A percentile compares a stretch with the other conserved stretches of the same genome.
Conservation (phyloP, 2,888 invertebrate genomes). For the Bimastos eiseni region DNA sequence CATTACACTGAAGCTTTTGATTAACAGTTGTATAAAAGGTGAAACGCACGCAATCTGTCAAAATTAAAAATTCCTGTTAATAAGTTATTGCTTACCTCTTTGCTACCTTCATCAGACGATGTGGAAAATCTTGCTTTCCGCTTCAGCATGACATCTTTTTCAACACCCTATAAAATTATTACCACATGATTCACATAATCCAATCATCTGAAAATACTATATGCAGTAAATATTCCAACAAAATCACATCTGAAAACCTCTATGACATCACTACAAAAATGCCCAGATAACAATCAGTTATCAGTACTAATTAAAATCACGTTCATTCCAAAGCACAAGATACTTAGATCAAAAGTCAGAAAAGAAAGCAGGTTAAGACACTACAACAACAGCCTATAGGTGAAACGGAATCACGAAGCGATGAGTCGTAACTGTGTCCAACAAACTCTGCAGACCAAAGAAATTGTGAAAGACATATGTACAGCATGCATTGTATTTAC, state of each 20-base stretch:
- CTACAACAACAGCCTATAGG: too few relatives aligned
- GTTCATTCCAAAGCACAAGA: too few relatives aligned
- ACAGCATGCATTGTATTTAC: too few relatives aligned
- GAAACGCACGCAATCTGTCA: neutral
- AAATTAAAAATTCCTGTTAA: neutral
- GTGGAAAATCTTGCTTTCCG: slow-evolving; percentile 22
- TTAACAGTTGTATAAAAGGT: neutral
- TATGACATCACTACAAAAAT: neutral
- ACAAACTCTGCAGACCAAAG: neutral
- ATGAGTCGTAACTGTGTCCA: too few relatives aligned
- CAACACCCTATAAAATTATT: neutral
- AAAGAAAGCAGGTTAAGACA: too few relatives aligned
- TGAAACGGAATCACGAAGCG: too few relatives aligned
- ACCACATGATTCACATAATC: neutral
- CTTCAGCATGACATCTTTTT: neutral
- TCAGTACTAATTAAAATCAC: too few relatives aligned
- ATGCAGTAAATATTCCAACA: neutral
- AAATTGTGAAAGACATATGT: neutral
- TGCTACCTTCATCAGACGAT: neutral
- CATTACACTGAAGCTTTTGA: neutral
- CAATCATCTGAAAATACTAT: neutral
- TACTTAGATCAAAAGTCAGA: too few relatives aligned
- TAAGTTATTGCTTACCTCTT: neutral
- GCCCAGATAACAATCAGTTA: too few relatives aligned
- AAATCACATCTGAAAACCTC: neutral